Evolutionary conservation across 2,113 vertebrate species (phyloP).

Genomic region (Solenodon paradoxus): DNA sequence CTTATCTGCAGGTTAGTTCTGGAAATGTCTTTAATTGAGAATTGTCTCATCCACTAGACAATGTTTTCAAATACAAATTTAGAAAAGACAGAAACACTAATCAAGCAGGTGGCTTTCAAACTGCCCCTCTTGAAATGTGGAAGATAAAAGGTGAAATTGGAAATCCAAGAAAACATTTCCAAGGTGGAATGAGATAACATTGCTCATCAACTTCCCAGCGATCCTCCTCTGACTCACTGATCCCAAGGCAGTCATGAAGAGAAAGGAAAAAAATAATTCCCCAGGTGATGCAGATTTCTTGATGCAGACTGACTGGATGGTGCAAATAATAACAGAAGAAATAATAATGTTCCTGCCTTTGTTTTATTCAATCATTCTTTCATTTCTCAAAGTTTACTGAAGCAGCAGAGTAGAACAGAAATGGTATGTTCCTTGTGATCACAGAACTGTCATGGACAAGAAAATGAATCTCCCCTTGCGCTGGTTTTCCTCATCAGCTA

Average conservation of each 20-base stretch:
- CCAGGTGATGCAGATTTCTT: background rate
- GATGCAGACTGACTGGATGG: background rate
- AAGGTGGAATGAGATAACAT: background rate
- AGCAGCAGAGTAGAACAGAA: background rate
- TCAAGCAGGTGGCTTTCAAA: slow-evolving; percentile 29
- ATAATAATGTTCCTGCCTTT: background rate
- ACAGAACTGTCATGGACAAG: background rate
- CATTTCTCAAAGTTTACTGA: background rate
- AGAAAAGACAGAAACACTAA: background rate
- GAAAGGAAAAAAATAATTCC: background rate
- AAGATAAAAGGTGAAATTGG: background rate
- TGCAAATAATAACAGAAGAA: background rate
- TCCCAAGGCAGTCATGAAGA: background rate
- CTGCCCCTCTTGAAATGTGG: background rate
- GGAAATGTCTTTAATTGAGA: background rate
- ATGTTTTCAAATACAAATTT: slow-evolving; percentile 29
- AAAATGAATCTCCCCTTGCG: background rate
- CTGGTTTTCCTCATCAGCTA: background rate
- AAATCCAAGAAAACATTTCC: slow-evolving; percentile 5
- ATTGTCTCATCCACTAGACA: background rate
- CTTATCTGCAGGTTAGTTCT: background rate
- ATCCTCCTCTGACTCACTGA: background rate
- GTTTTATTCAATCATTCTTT: background rate
- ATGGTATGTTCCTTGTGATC: background rate
- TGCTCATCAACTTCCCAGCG: background rate